These are phyloP conservation scores for Rhombomys opimus DNA, from an alignment of 2,113 vertebrate genomes.

Conservation along the genomic window DNA sequence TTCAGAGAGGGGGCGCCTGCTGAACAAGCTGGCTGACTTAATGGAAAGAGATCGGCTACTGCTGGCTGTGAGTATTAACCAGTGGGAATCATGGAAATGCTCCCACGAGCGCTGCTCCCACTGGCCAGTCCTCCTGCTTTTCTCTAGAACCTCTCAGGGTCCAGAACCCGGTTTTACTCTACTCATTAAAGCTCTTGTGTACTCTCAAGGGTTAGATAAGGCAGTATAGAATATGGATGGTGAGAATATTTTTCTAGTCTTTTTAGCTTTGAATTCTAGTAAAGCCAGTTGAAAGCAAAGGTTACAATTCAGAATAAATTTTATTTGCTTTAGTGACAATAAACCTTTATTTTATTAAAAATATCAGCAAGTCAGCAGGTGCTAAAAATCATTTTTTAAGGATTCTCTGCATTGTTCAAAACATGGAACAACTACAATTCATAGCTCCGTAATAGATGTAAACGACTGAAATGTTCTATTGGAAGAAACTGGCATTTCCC, in stretches of 20 bases:
- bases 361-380: not conserved
- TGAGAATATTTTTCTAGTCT: not conserved
- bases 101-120: not conserved
- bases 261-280: not conserved
- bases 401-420: not conserved
- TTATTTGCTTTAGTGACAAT: not conserved
- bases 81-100: not conserved
- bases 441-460: not conserved
- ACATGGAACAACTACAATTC: not conserved
- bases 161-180: not conserved
- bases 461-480: not conserved
- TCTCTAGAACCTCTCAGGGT: constrained; percentile 2
- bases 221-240: not conserved
- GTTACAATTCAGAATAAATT: constrained; percentile 6
- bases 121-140: not conserved
- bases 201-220: not conserved
- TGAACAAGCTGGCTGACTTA: constrained; percentile 91
- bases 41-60: constrained; percentile 90
- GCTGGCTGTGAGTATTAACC: constrained; percentile 89
- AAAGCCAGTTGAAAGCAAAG: not conserved
- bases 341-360: not conserved
- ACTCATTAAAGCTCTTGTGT: not conserved
- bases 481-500: not conserved
- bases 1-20: constrained; percentile 89
- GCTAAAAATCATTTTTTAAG: constrained; percentile 12